Base-by-base conservation (phyloP, 1,140 invertebrate genomes). In the Drosophila grimshawi region DNA sequence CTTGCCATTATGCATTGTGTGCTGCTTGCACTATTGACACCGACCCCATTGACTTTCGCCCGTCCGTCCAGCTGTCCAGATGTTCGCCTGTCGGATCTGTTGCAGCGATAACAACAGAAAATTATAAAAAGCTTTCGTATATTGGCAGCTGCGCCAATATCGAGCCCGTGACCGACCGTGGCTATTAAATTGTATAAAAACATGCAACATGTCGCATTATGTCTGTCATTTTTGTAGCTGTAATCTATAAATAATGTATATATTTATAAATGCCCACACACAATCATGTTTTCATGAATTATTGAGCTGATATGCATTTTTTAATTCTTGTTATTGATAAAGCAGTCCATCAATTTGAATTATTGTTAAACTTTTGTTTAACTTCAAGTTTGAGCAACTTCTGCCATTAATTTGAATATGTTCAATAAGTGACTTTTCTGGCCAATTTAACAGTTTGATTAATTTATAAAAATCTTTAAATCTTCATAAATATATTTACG, bases 21-120 rank as follows among this genome's bases (percentile, higher is more conserved):
- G 59, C 57, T 43, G 51, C 56, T 76, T 45, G 68, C 80, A 75
- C 80, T 88, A 88, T 88, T 48, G 55, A 66, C 79, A 77, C 43
- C 29, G 19, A 66, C 33, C 57, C 51, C 59, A 51, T 69, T 68
- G 52, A 69, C 51, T 63, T 43, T 49, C 10, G 39, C 51, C n/a
- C 6, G 5, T 8, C 52, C 30, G 29, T 57, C 30, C 10, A 5
- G 5, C 2, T 56, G 29, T 30, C 43, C 11, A 2, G n/a, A 4
- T 19, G 29, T 5, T 8, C n/a, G 66, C 3, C 65, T 70, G 51
- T 57, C 46, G 41, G 53, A 62, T 64, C 46, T 56, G 45, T 61
- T 39, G 63, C 62, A 55, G 53, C 53, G 60, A 76, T 61, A 61
- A 39, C 63, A 73, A 52, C 30, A 45, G 5, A 41, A 49, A 48